phyloP scores from a whole-genome alignment of 1,140 invertebrate species.

The Rhyzopertha dominica region DNA sequence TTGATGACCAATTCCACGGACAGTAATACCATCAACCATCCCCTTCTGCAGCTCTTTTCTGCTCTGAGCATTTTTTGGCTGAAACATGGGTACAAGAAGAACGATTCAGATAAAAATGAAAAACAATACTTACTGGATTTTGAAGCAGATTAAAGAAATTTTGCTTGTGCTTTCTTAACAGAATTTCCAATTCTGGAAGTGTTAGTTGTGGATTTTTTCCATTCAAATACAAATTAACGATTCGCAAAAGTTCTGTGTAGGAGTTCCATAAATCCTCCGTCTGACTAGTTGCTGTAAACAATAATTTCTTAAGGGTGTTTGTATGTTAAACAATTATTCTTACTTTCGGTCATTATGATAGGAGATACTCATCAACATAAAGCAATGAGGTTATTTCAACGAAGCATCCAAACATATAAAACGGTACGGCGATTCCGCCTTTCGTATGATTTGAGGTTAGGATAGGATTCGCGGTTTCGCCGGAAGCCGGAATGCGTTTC shows the following conservation, averaged over 20 bases:
- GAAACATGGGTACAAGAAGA: slow-evolving; percentile 26
- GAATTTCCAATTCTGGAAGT: slow-evolving; percentile 73
- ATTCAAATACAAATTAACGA: slow-evolving; percentile 68
- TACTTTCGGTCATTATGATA: too few species aligned
- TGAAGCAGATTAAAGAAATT: slow-evolving; percentile 83
- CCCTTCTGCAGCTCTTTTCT: slow-evolving; percentile 77
- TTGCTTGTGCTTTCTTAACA: slow-evolving; percentile 74
- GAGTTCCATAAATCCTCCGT: slow-evolving; percentile 82
- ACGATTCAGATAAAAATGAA: slow-evolving; percentile 18
- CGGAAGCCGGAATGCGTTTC: too few species aligned
- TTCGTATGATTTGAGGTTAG: too few species aligned
- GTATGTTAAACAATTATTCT: too few species aligned
- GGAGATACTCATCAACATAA: too few species aligned
- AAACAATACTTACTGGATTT: slow-evolving; percentile 69
- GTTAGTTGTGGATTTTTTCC: slow-evolving; percentile 58
- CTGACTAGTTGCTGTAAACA: slow-evolving; percentile 31
- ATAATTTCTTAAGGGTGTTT: too few species aligned
- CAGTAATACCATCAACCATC: slow-evolving; percentile 69
- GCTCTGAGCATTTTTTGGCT: slow-evolving; percentile 74
- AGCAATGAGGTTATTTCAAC: too few species aligned
- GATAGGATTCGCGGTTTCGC: too few species aligned
- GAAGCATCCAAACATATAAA: too few species aligned
- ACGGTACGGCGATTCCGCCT: too few species aligned
- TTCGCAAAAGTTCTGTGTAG: slow-evolving; percentile 71
- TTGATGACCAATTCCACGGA: slow-evolving; percentile 71